Base-by-base conservation (phyloP, 2,888 invertebrate species). In the Drosophila kuntzei region DNA sequence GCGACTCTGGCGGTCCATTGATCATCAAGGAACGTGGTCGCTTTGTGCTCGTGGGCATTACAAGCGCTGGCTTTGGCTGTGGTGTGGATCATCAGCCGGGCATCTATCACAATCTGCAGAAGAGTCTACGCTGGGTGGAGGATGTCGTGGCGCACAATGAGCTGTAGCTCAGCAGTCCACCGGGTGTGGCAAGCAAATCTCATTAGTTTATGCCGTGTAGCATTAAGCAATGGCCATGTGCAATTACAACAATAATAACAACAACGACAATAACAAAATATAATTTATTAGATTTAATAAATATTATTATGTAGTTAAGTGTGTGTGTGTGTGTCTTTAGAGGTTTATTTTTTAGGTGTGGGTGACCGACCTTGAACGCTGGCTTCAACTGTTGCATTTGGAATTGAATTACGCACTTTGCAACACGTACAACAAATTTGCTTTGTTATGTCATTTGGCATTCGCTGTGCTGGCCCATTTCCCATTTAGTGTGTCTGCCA, bases 41-140 rank as follows among this genome's bases (percentile, higher is more conserved):
- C 3, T 97, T 95, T 94, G 95, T 95, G 61, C 92, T 97, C 11
- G 96, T 95, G 5, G 97, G 97, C 12, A 96, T 97, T 72, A 97
- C 96, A 0, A 96, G 96, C 25, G 97, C 97, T 0, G 97, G 97
- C 6, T 97, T 97, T 90, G 97, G 97, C 47, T 97, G 97, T 89
- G 97, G 96, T 0, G 96, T 96, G 12, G 95, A 96, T 88, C 95
- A 96, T 87, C 97, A 97, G 91, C 97, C 97, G 0, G 97, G 97
- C 29, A 97, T 97, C 81, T 97, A 97, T 92, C 97, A 97, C 91
- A 96, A 96, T 89, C 95, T 97, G 2, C 94, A 95, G 79, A 94
- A 94, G 80, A 96, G 96, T 5, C 93, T 95, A 22, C 93, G 93
- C 69, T 96, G 96, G 96, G 96, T 96, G 62, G 93, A 93, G 73